Evolutionary conservation across 2,888 invertebrate species (phyloP).

Genomic region (Megalurothrips usitatus): DNA sequence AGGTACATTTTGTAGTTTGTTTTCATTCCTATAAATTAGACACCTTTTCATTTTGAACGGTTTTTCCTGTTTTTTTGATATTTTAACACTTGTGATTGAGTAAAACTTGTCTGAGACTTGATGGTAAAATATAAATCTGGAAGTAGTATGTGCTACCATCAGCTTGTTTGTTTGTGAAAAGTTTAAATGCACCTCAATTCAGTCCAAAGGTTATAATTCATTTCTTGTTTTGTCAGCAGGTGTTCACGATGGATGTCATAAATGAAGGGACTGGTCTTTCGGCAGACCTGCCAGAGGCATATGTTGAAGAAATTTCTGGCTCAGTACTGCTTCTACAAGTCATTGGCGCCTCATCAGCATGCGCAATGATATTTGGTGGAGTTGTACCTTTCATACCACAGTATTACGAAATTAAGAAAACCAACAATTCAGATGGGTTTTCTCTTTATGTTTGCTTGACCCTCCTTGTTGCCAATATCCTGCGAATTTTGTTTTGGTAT

Average conservation of each 20-base stretch:
- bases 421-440: conserved; percentile 94
- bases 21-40: too few relatives aligned
- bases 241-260: not conserved
- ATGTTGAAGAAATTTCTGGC: conserved; percentile 1
- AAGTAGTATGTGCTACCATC: not conserved
- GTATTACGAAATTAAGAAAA: conserved; percentile 84
- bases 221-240: not conserved
- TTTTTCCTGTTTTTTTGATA: too few relatives aligned
- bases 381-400: conserved; percentile 95
- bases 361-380: conserved; percentile 84
- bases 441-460: conserved; percentile 95
- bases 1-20: too few relatives aligned
- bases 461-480: conserved; percentile 89
- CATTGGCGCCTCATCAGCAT: conserved; percentile 10
- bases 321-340: not conserved
- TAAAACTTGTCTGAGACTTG: not conserved
- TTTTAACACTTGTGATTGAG: too few relatives aligned
- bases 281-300: conserved; percentile 2
- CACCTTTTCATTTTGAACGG: too few relatives aligned
- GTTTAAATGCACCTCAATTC: not conserved
- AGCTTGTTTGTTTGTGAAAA: not conserved
- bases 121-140: not conserved
- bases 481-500: conserved; percentile 97
- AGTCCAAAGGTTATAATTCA: not conserved
- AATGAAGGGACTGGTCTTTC: not conserved